Conservation (phyloP, 2,888 invertebrate genomes). For the Lysandra bellargus region DNA sequence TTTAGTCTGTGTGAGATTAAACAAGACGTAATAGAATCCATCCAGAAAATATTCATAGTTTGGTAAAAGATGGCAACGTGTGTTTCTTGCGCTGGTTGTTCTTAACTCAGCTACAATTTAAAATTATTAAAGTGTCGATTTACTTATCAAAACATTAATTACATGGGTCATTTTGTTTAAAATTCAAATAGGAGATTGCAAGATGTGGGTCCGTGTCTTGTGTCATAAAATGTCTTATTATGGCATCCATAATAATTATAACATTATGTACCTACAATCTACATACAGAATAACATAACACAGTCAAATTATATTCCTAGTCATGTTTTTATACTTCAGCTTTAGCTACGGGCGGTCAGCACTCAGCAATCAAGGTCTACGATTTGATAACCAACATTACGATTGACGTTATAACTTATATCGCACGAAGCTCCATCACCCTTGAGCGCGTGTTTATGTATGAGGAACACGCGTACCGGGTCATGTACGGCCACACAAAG, state of each 20-base stretch:
- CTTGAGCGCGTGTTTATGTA: slow-evolving; percentile 13
- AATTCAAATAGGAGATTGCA: not conserved
- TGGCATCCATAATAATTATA: too few species aligned
- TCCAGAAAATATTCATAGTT: not conserved
- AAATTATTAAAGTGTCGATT: too few species aligned
- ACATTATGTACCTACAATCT: too few species aligned
- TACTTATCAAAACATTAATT: too few species aligned
- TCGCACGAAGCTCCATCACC: slow-evolving; percentile 6
- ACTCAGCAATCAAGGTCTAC: not conserved
- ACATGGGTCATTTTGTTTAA: too few species aligned
- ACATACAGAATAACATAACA: not conserved
- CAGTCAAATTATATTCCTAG: not conserved
- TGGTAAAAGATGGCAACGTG: too few species aligned
- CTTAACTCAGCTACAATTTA: too few species aligned
- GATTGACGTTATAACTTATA: slow-evolving; percentile 10
- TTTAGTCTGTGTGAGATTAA: not conserved
- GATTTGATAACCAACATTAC: slow-evolving; percentile 5
- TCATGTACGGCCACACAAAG: not conserved
- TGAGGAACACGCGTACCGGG: not conserved
- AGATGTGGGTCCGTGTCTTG: too few species aligned
- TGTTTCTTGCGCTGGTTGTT: too few species aligned
- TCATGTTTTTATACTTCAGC: not conserved
- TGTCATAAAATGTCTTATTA: too few species aligned
- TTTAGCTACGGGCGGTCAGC: not conserved
- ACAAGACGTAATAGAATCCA: not conserved